Base-by-base conservation (phyloP, 2,888 invertebrate species). In the Calliopum simillimum region DNA sequence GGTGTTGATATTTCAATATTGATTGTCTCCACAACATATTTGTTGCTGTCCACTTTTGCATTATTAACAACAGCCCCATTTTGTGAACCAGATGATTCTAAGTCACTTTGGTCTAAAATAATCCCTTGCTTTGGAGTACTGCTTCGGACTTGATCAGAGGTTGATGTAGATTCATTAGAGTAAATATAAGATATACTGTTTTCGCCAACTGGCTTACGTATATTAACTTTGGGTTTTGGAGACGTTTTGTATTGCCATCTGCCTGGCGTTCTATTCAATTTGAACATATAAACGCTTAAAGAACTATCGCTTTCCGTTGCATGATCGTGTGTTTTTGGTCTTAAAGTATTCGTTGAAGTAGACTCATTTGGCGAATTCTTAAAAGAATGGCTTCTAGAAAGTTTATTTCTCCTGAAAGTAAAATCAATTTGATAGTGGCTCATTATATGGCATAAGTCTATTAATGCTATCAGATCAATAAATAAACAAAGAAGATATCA, bases 211-310 rank as follows among this genome's bases (percentile, higher is more conserved):
- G 74, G 88, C 88, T 77, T 90, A 89, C 94, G 88, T 76, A 95
- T 95, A 63, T 91, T 91, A 11, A 96, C 92, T 83, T 94, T 90
- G 4, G 96, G 95, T 84, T 95, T 96, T 0, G 95, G 92, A 25
- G 95, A 93, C 12, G 95, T 94, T 87, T 95, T 95, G 85, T 95
- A 96, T 79, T 95, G 94, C 96, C 96, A 96, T 76, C 96, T 91
- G 66, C 95, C 95, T 1, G 84, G 94, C 14, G 94, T 89, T 58
- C 95, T 89, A 80, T 94, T 93, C 55, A 95, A 86, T 84, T 95
- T 95, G 79, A 94, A 92, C 86, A 94, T 94, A 81, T 93, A 93
- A 71, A 93, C 87, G 75, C 91, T 91, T 49, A 91, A 90, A 5
- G 90, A 88, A 25, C 75, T 59, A 56, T 88, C 86, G 79, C 88